Base-by-base conservation (phyloP, 2,113 vertebrate genomes). In the Erythrocercus mccallii region DNA sequence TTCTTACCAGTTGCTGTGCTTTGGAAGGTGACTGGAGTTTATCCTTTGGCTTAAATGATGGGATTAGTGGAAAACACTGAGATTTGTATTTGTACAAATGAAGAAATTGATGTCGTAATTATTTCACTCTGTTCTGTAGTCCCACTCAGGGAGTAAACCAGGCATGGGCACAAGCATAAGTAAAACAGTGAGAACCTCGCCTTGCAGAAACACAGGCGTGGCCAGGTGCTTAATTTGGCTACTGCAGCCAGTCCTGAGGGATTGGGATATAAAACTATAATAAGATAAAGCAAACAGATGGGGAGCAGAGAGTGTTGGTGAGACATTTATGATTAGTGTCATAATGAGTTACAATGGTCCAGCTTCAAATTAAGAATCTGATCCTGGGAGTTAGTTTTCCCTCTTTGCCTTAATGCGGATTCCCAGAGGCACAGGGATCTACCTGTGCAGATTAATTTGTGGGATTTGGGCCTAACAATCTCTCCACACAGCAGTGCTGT, bases 241-340 rank as follows among this genome's bases (percentile, higher is more conserved):
- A 1, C 40, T 42, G 42, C 40, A 86, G 79, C 85, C 86, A 53
- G 87, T 71, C 62, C 38, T 3, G 3, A 83, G 86, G 86, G 94
- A 90, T 78, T 96, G 90, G 86, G 48, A 68, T 92, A 76, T 45
- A 88, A 92, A 93, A 93, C 93, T 90, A 10, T 96, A 94, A 90
- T 86, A 93, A 64, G 85, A 88, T 96, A 78, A 88, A 94, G 80
- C 72, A 89, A 91, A 74, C 94, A 93, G 92, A 92, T 96, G 94
- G 91, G 66, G 83, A 86, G 45, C 93, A 91, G 71, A 60, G 86
- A 78, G 45, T 38, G 82, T 81, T 77, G 60, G 44, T 90, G 93
- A 83, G 92, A 64, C 76, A 48, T 93, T 96, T 96, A 96, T 96
- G 92, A 94, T 95, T 94, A 94, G 86, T 95, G 94, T 95, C 95